Base-by-base conservation (phyloP, 92 coral and sea anemone species). In the Epizoanthus ramosus region DNA sequence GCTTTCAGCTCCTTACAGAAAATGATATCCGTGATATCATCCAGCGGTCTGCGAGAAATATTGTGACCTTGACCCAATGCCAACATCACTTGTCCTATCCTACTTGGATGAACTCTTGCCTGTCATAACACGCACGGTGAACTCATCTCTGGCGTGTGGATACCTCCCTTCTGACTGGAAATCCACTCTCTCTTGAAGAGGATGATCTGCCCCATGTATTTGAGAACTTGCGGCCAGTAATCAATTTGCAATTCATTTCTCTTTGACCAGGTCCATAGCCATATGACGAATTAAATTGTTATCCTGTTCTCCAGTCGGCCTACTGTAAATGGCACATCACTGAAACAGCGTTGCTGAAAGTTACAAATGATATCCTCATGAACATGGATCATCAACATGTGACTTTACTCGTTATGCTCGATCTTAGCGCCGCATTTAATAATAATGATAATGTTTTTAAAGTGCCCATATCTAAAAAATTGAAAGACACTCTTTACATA, bases 181-280 rank as follows among this genome's bases (percentile, higher is more conserved):
- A 28, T 14, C 4, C 0, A 43, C 37, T 6, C 39, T 65, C 16
- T 65, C 5, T 41, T 65, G 17, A 65, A 65, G 41, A 6, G 35
- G 39, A 10, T 4, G 41, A 17, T 9, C 71, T 65, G 14, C 41
- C 39, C 6, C 18, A 33, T 23, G 33, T 0, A 60, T 80, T 80
- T 37, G 23, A 4, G 61, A 80, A 68, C 64, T 41, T 80, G n/a
- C 79, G 79, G 9, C 85, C 84, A n/a, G n/a, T n/a, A n/a, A n/a
- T n/a, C n/a, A n/a, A n/a, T n/a, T n/a, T n/a, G n/a, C n/a, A 82
- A 50, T 53, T 82, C 18, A 82, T 79, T 16, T 5, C 79, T 69
- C 37, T 69, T 35, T 13, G 73, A 68, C 17, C n/a, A n/a, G n/a
- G n/a, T n/a, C n/a, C n/a, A n/a, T n/a, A n/a, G n/a, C n/a, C n/a